A percentile compares a stretch with the other conserved stretches of the same genome.
Conservation (phyloP, 2,888 invertebrate genomes). For the Aquatica leii region DNA sequence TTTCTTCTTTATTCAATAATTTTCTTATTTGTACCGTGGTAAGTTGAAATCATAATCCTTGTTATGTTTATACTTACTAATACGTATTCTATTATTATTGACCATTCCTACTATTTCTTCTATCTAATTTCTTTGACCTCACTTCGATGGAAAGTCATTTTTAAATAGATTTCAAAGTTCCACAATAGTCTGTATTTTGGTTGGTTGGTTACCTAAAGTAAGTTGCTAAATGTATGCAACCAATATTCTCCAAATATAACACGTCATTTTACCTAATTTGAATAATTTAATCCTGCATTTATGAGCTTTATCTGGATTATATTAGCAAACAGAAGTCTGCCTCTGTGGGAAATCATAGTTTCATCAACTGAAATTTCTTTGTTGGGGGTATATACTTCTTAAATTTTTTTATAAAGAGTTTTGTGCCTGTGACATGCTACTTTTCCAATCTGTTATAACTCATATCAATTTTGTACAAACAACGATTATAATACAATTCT, state of each 20-base stretch:
- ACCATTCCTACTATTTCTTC: constrained; percentile 8
- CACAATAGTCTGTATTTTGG: constrained; percentile 8
- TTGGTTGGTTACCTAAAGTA: not conserved
- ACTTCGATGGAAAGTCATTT: not conserved
- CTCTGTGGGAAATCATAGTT: too few species aligned
- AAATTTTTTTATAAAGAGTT: constrained; percentile 5
- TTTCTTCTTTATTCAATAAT: constrained; percentile 4
- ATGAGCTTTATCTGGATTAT: not conserved
- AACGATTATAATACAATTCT: not conserved
- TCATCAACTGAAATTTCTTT: constrained; percentile 12
- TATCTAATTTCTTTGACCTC: constrained; percentile 5
- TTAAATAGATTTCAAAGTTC: constrained; percentile 3
- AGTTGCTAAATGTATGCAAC: constrained; percentile 9
- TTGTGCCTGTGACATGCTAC: constrained; percentile 2
- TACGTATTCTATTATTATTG: constrained; percentile 6
- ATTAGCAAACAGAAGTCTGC: constrained; percentile 2
- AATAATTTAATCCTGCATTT: not conserved
- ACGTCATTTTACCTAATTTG: constrained; percentile 7
- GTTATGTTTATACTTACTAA: constrained; percentile 6
- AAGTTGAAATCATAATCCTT: not conserved
- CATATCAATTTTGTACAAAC: constrained; percentile 2
- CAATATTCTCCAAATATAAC: constrained; percentile 6
- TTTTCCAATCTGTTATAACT: constrained; percentile 17
- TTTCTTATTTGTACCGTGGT: not conserved
- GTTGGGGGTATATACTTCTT: constrained; percentile 6